Conservation (phyloP, 1,140 invertebrate genomes). For the Panagrolaimus sp. region DNA sequence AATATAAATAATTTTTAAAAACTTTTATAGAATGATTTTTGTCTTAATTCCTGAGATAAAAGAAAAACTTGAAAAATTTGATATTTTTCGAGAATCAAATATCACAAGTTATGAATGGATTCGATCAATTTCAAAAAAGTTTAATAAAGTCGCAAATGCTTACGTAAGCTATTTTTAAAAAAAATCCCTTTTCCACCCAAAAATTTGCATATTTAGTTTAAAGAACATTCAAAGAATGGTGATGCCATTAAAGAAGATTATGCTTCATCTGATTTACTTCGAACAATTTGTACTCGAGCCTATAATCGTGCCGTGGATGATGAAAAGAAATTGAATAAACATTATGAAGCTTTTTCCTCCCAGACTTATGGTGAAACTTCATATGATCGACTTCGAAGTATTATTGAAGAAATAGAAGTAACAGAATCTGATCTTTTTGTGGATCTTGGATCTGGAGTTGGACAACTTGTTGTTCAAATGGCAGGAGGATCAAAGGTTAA, state of each 20-base stretch:
- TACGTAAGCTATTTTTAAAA: neutral
- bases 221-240: neutral
- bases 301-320: conserved; percentile 51
- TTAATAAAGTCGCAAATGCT: neutral
- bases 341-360: conserved; percentile 57
- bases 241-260: neutral
- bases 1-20: no score
- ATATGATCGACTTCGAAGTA: conserved; percentile 49
- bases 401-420: conserved; percentile 49
- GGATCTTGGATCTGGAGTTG: conserved; percentile 53
- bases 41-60: no score
- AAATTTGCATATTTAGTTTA: conserved; percentile 13
- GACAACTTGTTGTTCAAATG: conserved; percentile 52
- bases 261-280: conserved; percentile 35
- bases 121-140: neutral
- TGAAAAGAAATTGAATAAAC: conserved; percentile 50
- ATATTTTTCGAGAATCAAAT: no score
- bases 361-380: conserved; percentile 57
- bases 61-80: no score
- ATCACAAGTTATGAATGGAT: neutral
- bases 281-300: conserved; percentile 32
- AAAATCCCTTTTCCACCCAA: no score
- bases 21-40: no score
- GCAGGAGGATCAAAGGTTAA: conserved; percentile 51
- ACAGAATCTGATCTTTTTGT: conserved; percentile 51